Evolutionary conservation across 53 echinoderm and acorn worm genomes (phyloP).

Genomic region (Pentamera pediparva): DNA sequence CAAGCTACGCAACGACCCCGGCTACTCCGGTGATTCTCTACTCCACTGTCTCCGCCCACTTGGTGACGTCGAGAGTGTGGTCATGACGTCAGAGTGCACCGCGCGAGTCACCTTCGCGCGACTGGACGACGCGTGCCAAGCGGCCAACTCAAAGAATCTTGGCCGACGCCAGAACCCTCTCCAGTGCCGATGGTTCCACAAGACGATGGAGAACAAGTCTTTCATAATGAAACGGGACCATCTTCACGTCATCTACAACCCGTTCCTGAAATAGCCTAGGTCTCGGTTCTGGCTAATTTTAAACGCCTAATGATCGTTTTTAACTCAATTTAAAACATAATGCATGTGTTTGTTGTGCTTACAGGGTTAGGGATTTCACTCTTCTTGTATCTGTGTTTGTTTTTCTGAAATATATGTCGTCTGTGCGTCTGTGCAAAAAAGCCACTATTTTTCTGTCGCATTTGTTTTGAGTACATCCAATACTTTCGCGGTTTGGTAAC

Average conservation of each 20-base stretch:
- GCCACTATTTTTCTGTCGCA: no score
- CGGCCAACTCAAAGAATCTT: constrained; percentile 43
- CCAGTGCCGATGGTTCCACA: constrained; percentile 70
- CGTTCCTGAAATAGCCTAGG: constrained; percentile 29
- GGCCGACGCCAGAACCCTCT: constrained; percentile 59
- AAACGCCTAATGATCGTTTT: no score
- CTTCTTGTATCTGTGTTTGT: no score
- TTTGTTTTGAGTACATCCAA: no score
- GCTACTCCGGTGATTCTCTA: constrained; percentile 43
- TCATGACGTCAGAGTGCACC: constrained; percentile 52
- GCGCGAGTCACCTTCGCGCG: constrained; percentile 57
- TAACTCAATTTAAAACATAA: no score
- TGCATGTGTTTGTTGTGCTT: no score
- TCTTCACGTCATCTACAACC: constrained; percentile 69
- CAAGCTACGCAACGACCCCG: constrained; percentile 42
- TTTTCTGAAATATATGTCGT: no score
- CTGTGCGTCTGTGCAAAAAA: no score
- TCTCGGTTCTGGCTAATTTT: no score
- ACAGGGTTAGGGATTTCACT: no score
- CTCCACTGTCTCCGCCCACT: constrained; percentile 47
- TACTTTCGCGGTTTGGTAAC: no score
- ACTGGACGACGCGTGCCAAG: constrained; percentile 62
- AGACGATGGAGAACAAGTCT: constrained; percentile 70
- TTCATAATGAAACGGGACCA: constrained; percentile 58
- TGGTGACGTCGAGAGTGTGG: constrained; percentile 56